Evolutionary conservation across 2,888 invertebrate species (phyloP).

Genomic region (Brachycybe producta): DNA sequence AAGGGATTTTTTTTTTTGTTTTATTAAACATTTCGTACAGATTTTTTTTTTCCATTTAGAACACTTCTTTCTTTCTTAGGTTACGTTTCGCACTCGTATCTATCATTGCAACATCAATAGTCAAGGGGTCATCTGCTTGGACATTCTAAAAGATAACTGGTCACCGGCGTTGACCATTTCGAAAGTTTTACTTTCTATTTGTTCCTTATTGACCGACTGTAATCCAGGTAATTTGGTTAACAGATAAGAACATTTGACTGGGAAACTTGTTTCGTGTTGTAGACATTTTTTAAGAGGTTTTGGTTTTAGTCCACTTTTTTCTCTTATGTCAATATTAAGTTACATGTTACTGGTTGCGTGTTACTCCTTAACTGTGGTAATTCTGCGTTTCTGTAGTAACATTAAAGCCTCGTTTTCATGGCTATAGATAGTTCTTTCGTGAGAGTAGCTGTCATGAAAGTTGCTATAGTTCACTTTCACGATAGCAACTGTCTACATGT

Average conservation of each 20-base stretch:
- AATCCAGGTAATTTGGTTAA: conserved; percentile 91
- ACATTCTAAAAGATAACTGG: conserved; percentile 98
- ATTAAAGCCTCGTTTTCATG: too few relatives aligned
- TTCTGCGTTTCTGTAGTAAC: too few relatives aligned
- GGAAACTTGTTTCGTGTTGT: too few relatives aligned
- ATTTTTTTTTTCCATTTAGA: neutral
- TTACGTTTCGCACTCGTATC: conserved; percentile 82
- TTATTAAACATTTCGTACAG: neutral
- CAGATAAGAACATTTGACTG: neutral
- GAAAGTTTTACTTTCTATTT: conserved; percentile 92
- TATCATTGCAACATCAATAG: conserved; percentile 99
- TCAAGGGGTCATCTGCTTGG: conserved; percentile 95
- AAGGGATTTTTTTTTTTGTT: neutral
- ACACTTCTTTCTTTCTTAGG: conserved; percentile 28
- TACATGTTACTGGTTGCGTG: too few relatives aligned
- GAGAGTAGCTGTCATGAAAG: too few relatives aligned
- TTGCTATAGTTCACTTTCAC: too few relatives aligned
- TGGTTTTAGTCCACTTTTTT: too few relatives aligned
- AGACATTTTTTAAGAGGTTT: too few relatives aligned
- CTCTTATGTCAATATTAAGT: too few relatives aligned
- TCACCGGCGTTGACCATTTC: conserved; percentile 97
- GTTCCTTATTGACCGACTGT: conserved; percentile 94
- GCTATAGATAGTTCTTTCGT: too few relatives aligned
- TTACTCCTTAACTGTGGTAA: too few relatives aligned
- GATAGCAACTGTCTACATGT: too few relatives aligned